Evolutionary conservation across 2,888 invertebrate species (phyloP).

Genomic region (Brachylomia viminalis): DNA sequence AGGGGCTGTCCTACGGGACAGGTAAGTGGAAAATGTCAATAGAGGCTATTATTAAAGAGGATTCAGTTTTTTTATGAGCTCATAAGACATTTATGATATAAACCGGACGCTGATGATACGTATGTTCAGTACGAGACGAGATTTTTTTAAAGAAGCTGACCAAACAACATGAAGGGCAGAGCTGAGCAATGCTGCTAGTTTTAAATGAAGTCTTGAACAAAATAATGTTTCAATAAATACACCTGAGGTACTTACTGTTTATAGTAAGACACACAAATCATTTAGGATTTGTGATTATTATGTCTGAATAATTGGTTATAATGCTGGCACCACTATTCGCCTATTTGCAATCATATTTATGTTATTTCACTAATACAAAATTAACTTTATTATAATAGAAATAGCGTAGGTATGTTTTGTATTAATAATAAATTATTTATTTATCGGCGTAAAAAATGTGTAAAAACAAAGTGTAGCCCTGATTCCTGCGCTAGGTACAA

Average conservation of each 20-base stretch:
- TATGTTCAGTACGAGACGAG: background rate
- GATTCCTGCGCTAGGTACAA: background rate
- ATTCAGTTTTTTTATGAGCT: background rate
- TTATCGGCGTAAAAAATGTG: background rate
- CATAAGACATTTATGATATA: background rate
- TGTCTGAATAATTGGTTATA: background rate
- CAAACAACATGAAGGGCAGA: background rate
- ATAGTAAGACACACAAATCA: background rate
- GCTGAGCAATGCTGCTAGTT: background rate
- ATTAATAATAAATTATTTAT: background rate
- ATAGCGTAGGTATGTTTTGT: background rate
- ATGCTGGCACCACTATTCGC: background rate
- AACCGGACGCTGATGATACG: background rate
- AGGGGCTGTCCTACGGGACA: conserved; percentile 95
- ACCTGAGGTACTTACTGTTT: background rate
- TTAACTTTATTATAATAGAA: background rate
- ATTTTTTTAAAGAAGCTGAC: background rate
- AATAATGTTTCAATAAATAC: background rate
- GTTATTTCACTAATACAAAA: background rate
- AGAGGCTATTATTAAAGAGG: background rate
- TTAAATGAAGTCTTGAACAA: background rate
- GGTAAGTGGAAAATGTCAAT: conserved; percentile 64
- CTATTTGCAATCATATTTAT: background rate
- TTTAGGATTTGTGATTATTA: background rate
- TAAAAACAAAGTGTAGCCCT: background rate